Conservation (phyloP, 2,888 invertebrate species). For the Troides oblongomaculatus region DNA sequence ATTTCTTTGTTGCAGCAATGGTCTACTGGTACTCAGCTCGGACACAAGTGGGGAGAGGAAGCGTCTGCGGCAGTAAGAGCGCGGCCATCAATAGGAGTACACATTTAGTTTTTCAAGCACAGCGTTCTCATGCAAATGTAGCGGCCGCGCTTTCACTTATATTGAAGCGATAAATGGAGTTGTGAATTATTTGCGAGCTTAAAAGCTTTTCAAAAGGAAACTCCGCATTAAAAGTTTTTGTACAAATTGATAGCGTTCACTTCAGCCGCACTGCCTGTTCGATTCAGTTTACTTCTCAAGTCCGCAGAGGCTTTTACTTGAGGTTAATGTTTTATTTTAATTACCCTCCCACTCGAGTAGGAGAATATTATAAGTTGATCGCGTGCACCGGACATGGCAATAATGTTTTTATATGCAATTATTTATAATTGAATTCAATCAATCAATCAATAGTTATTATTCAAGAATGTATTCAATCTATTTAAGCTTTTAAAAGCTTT, state of each 20-base stretch:
- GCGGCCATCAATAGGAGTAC: slow-evolving; percentile 26
- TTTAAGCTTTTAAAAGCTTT: too few relatives aligned
- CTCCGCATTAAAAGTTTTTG: slow-evolving; percentile 28
- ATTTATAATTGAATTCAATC: too few relatives aligned
- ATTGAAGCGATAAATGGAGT: slow-evolving; percentile 31
- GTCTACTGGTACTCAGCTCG: too few relatives aligned
- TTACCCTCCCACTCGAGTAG: too few relatives aligned
- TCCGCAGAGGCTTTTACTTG: not conserved
- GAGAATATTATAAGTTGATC: too few relatives aligned
- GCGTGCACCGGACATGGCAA: too few relatives aligned
- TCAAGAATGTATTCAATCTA: too few relatives aligned
- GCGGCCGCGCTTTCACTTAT: slow-evolving; percentile 27
- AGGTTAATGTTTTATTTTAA: too few relatives aligned
- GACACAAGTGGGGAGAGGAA: too few relatives aligned
- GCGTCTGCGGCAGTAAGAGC: slow-evolving; percentile 8
- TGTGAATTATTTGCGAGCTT: slow-evolving; percentile 35
- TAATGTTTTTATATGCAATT: too few relatives aligned
- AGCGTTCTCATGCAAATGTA: slow-evolving; percentile 27
- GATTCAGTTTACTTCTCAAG: slow-evolving; percentile 24
- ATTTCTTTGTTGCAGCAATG: too few relatives aligned
- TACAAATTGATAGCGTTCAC: slow-evolving; percentile 29
- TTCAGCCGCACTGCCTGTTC: slow-evolving; percentile 15
- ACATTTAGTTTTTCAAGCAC: slow-evolving; percentile 21
- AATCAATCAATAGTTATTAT: too few relatives aligned
- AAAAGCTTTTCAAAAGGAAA: slow-evolving; percentile 30